Percentiles rank a stretch among this genome's conserved stretches.
Evolutionary conservation across 30 jellyfish, hydroid and myxozoan genomes (phyloP).

Genomic region (Hydractinia echinata): DNA sequence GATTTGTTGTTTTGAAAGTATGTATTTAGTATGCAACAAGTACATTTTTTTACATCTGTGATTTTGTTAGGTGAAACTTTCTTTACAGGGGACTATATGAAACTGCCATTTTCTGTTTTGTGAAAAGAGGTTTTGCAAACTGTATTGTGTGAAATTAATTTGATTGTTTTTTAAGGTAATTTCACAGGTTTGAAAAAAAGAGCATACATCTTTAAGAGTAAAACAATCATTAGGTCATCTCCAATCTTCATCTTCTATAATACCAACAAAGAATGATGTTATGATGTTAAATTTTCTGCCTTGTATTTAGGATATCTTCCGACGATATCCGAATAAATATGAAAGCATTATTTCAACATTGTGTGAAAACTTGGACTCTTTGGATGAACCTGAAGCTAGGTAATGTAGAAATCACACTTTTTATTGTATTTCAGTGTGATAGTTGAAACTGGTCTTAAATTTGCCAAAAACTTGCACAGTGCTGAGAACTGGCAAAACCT

Average conservation of each 20-base stretch:
- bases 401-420: slow-evolving; percentile 2
- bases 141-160: too few relatives aligned
- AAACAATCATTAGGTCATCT: too few relatives aligned
- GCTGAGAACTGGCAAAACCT: too few relatives aligned
- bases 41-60: not conserved
- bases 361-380: slow-evolving; percentile 89
- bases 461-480: too few relatives aligned
- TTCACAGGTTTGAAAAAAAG: too few relatives aligned
- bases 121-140: too few relatives aligned
- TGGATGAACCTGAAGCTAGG: slow-evolving; percentile 99
- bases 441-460: too few relatives aligned
- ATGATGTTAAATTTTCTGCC: not conserved
- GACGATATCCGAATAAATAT: slow-evolving; percentile 94
- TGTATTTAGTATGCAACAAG: not conserved
- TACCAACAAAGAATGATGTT: too few relatives aligned
- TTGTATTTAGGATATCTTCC: slow-evolving; percentile 70
- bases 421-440: not conserved
- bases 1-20: not conserved
- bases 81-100: not conserved
- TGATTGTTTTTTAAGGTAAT: too few relatives aligned
- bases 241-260: too few relatives aligned
- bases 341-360: slow-evolving; percentile 94
- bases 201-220: too few relatives aligned
- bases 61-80: not conserved
- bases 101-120: too few relatives aligned